Evolutionary conservation across 2,113 vertebrate genomes (phyloP), one percentile per base, ranked within the genome.

Genomic region (Acrocephalus arundinaceus): DNA sequence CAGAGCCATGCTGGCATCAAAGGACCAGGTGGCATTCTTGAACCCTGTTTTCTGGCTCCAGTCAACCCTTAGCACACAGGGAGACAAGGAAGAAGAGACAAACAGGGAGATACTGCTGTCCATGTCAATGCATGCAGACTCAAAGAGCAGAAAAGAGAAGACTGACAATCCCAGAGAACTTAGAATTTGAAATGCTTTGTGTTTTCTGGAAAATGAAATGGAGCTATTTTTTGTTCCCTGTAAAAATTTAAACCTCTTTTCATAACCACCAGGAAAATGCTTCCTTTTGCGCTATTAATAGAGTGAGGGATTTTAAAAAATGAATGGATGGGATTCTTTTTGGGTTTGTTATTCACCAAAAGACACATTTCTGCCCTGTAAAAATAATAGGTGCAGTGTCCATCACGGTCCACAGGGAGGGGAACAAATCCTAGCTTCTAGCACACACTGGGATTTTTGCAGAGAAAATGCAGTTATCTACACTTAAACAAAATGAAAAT

Each of bases 401-500:
- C 16, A 58, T 35, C 30, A 72, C 10, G 77, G 70, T 76, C 87
- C 95, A 95, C 90, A 62, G 37, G 90, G 92, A 89, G 90, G 95
- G 66, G 93, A 84, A 68, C 75, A 89, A 96, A 85, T 71, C 49
- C 59, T 74, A 89, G 28, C 27, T 89, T 55, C 66, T 59, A 33
- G 7, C 5, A 19, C 0, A 1, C 51, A 28, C 33, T 4, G 21
- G 13, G 24, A 41, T 39, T 83, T 78, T 79, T 80, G 20, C 48
- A 49, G 41, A 27, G 10, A 31, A 0, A 21, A 63, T 4, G 9
- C 0, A 1, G 9, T 0, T 10, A 20, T 27, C 9, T 17, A 13
- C 48, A 28, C 4, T 13, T 65, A 13, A 63, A 68, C 3, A 41
- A 2, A 37, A 7, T 2, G 30, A 73, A 66, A 54, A 15, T 2